phyloP scores from a whole-genome alignment of 2,797 vertebrate genomes.

The Cottoperca gobio region DNA sequence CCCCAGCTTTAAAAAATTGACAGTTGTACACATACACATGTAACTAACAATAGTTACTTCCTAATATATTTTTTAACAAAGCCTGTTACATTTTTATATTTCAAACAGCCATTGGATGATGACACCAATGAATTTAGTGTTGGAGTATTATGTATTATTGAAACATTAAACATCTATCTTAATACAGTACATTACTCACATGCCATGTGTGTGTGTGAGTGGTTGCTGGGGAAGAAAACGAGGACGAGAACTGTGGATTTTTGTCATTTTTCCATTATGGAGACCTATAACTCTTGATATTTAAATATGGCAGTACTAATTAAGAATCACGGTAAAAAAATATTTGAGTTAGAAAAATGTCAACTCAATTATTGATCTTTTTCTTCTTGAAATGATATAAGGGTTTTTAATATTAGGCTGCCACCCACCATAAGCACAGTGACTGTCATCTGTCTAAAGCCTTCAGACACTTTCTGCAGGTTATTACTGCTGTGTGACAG shows the following conservation, averaged over 20 bases:
- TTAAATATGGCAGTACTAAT: not conserved
- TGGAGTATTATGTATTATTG: not conserved
- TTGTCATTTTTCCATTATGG: not conserved
- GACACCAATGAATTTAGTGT: not conserved
- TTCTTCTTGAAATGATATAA: conserved; percentile 36
- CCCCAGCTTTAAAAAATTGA: not conserved
- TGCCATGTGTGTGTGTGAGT: not conserved
- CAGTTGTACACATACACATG: too few relatives aligned
- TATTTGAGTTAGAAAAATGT: conserved; percentile 30
- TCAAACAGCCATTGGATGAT: not conserved
- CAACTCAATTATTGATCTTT: conserved; percentile 11
- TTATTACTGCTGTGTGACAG: conserved; percentile 76
- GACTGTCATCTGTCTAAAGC: conserved; percentile 53
- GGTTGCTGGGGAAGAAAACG: not conserved
- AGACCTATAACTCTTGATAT: not conserved
- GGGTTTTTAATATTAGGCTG: conserved; percentile 43
- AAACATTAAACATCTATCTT: not conserved
- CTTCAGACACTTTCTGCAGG: conserved; percentile 59
- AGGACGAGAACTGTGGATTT: not conserved
- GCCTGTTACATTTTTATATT: not conserved
- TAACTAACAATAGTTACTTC: not conserved
- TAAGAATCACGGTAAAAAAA: conserved; percentile 29
- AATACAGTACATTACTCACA: conserved; percentile 1
- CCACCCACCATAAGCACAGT: conserved; percentile 50
- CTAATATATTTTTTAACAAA: not conserved